These are phyloP conservation scores for Mya arenaria DNA, from an alignment of 1,140 invertebrate species.

Conservation along the genomic window DNA sequence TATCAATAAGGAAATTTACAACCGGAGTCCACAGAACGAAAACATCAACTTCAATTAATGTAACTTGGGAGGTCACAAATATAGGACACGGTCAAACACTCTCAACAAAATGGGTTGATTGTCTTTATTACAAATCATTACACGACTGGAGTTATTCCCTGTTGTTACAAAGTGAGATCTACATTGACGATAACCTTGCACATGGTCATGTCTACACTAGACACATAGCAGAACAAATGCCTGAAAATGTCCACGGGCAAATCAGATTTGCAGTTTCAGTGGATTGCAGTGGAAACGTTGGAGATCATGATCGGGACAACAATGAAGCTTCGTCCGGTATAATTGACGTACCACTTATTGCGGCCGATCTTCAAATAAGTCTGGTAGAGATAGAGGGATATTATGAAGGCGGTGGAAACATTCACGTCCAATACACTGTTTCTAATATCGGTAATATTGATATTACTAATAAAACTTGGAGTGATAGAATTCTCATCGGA, in stretches of 20 bases:
- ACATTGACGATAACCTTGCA: not conserved
- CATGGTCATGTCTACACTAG: not conserved
- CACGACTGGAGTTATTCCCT: not conserved
- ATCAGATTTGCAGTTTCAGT: not conserved
- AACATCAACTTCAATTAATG: not conserved
- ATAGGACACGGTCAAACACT: conserved; percentile 11
- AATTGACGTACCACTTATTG: not conserved
- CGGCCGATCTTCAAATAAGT: conserved; percentile 5
- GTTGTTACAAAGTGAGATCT: not conserved
- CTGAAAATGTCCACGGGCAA: not conserved
- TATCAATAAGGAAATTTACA: not conserved
- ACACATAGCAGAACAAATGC: not conserved
- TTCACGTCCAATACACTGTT: not conserved
- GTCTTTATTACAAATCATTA: not conserved
- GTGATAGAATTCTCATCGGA: not conserved
- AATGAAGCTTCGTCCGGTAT: not conserved
- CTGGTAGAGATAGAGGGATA: not conserved
- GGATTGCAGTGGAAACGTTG: not conserved
- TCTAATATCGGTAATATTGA: not conserved
- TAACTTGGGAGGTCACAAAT: not conserved
- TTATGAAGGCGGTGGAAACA: not conserved
- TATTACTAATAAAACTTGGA: not conserved
- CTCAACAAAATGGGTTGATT: not conserved
- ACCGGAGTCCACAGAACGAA: not conserved
- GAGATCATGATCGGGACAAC: not conserved